phyloP scores from a whole-genome alignment of 53 echinoderm and acorn worm species.

The Henricia sp. region DNA sequence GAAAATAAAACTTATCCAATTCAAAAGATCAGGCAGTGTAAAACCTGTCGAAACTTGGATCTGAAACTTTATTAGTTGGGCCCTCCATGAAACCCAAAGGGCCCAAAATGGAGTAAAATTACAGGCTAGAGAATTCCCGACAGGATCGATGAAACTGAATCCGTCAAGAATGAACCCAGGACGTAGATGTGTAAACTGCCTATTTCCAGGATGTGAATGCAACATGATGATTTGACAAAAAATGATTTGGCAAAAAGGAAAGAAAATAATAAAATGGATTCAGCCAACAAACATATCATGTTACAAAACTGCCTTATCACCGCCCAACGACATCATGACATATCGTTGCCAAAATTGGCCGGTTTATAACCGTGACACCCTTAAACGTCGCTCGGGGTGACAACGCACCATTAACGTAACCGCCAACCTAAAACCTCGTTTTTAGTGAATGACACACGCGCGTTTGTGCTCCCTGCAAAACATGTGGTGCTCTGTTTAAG shows the following conservation, averaged over 20 bases:
- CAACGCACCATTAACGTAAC: not conserved
- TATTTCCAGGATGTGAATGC: constrained; percentile 25
- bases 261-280: too few species aligned
- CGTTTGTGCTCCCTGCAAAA: not conserved
- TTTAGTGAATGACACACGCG: constrained; percentile 9
- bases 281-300: not conserved
- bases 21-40: too few species aligned
- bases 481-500: not conserved
- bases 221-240: not conserved
- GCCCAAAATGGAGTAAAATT: not conserved
- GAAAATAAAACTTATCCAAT: too few species aligned
- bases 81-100: too few species aligned
- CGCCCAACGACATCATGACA: constrained; percentile 15
- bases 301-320: not conserved
- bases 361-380: constrained; percentile 19
- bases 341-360: constrained; percentile 15
- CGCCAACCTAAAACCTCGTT: not conserved
- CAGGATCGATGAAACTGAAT: not conserved
- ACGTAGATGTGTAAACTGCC: constrained; percentile 30
- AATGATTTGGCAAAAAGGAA: not conserved
- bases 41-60: too few species aligned
- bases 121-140: not conserved
- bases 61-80: too few species aligned
- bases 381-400: constrained; percentile 14
- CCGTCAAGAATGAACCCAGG: constrained; percentile 8